Evolutionary conservation across 2,888 invertebrate species (phyloP), one percentile per base, ranked within the genome.

Genomic region (Eucriotettix oculatus): DNA sequence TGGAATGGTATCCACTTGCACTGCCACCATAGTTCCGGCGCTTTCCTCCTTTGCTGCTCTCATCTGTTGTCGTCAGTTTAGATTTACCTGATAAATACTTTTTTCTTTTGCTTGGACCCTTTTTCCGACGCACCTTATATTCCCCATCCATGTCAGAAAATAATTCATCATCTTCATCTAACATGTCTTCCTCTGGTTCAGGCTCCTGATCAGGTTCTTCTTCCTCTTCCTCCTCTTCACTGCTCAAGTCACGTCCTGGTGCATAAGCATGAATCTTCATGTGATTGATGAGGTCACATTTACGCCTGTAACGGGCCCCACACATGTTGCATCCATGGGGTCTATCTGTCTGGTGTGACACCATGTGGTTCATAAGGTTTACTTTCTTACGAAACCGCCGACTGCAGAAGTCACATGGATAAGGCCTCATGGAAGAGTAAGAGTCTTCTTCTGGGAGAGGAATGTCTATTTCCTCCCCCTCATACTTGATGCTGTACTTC

Each of bases 321-420:
- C 90, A 90, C 59, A 90, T 74, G 71, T 90, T 89, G 71, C 90
- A 90, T 14, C 85, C 84, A 70, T 88, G 87, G 3, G 89, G 87
- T 10, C 88, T 78, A 72, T 90, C 90, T 56, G 85, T 87, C 72
- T 90, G 90, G 73, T 90, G 90, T 0, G 88, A 86, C 10, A 89
- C 84, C 87, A 90, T 90, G 70, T 90, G 90, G 72, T 87, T 88
- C 83, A 88, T 87, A 1, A 90, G 76, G 63, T 87, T 88, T 9
- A 85, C 85, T 69, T 90, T 90, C 70, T 90, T 90, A 53, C 88
- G 83, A 72, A 90, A 90, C 63, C 90, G 78, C 0, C 89, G 80
- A 63, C 87, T 88, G 70, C 90, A 90, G 71, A 90, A 90, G 71
- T 90, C 90, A 70, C 90, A 90, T 0, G 90, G 90, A 77, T 87